Evolutionary conservation across 2,797 vertebrate genomes (phyloP).

Genomic region (Arremon aurantiirostris): DNA sequence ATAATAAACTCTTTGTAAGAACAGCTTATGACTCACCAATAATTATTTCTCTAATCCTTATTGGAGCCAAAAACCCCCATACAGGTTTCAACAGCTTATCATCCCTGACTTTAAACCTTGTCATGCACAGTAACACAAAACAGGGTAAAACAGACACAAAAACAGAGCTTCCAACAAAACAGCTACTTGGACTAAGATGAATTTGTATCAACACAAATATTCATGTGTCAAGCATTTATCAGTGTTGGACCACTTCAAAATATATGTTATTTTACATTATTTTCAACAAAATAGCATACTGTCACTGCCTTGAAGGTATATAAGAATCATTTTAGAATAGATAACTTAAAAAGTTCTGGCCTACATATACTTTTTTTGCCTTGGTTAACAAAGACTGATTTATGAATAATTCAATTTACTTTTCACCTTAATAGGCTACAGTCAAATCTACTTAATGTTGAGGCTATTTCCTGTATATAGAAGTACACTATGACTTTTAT

Average conservation of each 20-base stretch:
- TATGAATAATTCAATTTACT: background rate
- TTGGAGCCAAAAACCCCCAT: background rate
- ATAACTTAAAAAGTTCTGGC: background rate
- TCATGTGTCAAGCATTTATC: background rate
- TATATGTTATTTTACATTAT: background rate
- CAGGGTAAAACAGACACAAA: background rate
- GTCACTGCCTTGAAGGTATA: background rate
- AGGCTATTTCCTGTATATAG: background rate
- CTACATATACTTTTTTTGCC: background rate
- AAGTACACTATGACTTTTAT: background rate
- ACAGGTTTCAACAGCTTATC: background rate
- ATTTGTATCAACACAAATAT: background rate
- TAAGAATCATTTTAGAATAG: background rate
- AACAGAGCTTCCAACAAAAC: background rate
- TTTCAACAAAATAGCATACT: background rate
- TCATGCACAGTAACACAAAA: conserved; percentile 61
- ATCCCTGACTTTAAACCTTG: conserved; percentile 16
- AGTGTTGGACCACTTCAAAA: background rate
- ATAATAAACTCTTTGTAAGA: background rate
- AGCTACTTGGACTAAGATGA: background rate
- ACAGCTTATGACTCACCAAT: background rate
- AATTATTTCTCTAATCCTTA: background rate
- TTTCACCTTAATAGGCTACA: background rate
- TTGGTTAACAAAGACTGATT: background rate
- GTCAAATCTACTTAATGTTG: background rate